Evolutionary conservation across 1,140 invertebrate genomes (phyloP).

Genomic region (Brachionus rubens): DNA sequence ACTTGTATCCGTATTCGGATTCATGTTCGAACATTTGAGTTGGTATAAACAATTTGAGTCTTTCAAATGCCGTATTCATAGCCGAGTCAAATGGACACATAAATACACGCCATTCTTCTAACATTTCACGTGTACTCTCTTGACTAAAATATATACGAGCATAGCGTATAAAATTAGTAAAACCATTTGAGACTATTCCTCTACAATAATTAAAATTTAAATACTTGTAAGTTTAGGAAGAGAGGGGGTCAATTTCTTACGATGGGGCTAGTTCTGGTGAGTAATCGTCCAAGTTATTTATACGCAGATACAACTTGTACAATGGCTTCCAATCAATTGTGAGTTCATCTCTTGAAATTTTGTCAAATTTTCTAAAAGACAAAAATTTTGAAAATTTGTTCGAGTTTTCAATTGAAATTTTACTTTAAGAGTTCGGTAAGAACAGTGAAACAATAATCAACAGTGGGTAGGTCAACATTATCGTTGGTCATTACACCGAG

Average conservation of each 20-base stretch:
- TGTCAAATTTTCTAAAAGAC: constrained; percentile 67
- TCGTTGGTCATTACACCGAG: constrained; percentile 74
- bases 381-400: constrained; percentile 27
- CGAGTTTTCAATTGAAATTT: too few relatives aligned
- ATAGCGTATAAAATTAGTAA: constrained; percentile 53
- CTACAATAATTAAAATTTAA: constrained; percentile 47
- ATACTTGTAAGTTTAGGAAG: constrained; percentile 20
- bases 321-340: constrained; percentile 79
- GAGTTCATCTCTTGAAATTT: constrained; percentile 75
- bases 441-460: constrained; percentile 66
- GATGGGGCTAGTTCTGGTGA: constrained; percentile 65
- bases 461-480: constrained; percentile 71
- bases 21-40: constrained; percentile 62
- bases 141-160: constrained; percentile 68
- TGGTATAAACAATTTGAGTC: constrained; percentile 74
- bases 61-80: constrained; percentile 66
- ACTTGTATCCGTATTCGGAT: constrained; percentile 68
- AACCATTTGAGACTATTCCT: neutral
- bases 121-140: constrained; percentile 77
- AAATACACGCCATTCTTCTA: constrained; percentile 75
- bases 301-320: constrained; percentile 67
- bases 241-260: constrained; percentile 53
- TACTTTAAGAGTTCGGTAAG: constrained; percentile 61
- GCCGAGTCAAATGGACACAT: constrained; percentile 69
- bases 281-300: constrained; percentile 63